A percentile compares a stretch with the other conserved stretches of the same genome.
phyloP scores from a whole-genome alignment of 2,113 vertebrate genomes.

The Centropristis striata region DNA sequence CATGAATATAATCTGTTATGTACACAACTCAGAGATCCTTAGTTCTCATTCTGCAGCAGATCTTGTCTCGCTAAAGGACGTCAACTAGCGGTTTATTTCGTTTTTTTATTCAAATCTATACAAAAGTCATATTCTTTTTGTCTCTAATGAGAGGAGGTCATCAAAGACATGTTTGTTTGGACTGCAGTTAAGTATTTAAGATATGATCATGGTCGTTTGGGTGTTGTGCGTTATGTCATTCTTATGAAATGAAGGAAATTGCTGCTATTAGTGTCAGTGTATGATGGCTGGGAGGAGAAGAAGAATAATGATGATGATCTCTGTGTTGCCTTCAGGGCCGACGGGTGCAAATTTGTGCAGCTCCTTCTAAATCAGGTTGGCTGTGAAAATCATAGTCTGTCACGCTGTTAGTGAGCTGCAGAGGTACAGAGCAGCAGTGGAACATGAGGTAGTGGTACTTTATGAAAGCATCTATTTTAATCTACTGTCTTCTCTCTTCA shows the following conservation, averaged over 20 bases:
- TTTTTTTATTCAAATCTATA: background rate
- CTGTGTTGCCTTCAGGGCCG: conserved; percentile 9
- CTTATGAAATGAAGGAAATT: conserved; percentile 71
- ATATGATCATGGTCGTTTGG: conserved; percentile 63
- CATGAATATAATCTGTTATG: background rate
- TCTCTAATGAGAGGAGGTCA: conserved; percentile 23
- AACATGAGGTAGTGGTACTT: background rate
- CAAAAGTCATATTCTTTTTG: background rate
- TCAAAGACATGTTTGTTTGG: conserved; percentile 51
- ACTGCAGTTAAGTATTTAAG: conserved; percentile 63
- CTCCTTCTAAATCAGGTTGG: background rate
- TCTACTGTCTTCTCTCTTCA: conserved; percentile 5
- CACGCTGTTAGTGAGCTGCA: conserved; percentile 2
- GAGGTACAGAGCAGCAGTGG: background rate
- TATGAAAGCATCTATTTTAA: conserved; percentile 6
- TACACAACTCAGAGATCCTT: background rate
- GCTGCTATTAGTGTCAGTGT: conserved; percentile 59
- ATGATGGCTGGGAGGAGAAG: conserved; percentile 46
- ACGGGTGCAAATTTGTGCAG: background rate
- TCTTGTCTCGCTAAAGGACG: background rate
- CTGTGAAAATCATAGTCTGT: conserved; percentile 5
- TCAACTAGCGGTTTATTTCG: background rate
- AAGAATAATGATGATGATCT: conserved; percentile 24
- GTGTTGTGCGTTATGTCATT: conserved; percentile 64
- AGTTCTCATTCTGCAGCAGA: background rate